A percentile compares a stretch with the other conserved stretches of the same genome.
phyloP scores from a whole-genome alignment of 2,888 invertebrate species.

The Microctonus hyperodae region DNA sequence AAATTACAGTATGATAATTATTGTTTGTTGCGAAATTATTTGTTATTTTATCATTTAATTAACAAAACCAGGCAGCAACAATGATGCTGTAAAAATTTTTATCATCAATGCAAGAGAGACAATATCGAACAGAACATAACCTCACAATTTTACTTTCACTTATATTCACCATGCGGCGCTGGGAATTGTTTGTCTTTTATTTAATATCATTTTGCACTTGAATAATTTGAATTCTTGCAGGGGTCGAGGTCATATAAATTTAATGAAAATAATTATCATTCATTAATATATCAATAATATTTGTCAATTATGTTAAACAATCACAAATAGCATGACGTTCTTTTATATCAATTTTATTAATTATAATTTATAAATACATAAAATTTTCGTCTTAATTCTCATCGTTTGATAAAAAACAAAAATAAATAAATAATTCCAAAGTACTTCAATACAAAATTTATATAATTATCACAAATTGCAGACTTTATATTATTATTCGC shows the following conservation, averaged over 20 bases:
- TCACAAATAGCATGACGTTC: neutral
- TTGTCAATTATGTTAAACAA: neutral
- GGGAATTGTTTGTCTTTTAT: neutral
- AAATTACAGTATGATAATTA: neutral
- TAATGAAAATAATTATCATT: neutral
- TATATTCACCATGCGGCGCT: neutral
- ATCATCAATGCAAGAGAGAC: neutral
- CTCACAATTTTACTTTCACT: neutral
- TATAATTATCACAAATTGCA: conserved; percentile 4
- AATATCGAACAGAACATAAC: neutral
- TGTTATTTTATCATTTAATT: neutral
- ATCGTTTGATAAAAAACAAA: too few species aligned
- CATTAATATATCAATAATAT: neutral
- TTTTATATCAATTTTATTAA: neutral
- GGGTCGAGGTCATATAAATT: neutral
- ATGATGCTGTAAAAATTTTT: neutral
- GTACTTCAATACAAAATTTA: neutral
- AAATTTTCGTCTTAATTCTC: too few species aligned
- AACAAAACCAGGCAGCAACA: neutral
- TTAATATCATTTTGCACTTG: neutral
- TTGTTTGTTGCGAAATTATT: neutral
- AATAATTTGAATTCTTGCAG: neutral
- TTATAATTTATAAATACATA: neutral
- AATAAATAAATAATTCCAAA: neutral
- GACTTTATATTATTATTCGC: neutral